Evolutionary conservation across 2,113 vertebrate genomes (phyloP).

Genomic region (Oreochromis aureus): DNA sequence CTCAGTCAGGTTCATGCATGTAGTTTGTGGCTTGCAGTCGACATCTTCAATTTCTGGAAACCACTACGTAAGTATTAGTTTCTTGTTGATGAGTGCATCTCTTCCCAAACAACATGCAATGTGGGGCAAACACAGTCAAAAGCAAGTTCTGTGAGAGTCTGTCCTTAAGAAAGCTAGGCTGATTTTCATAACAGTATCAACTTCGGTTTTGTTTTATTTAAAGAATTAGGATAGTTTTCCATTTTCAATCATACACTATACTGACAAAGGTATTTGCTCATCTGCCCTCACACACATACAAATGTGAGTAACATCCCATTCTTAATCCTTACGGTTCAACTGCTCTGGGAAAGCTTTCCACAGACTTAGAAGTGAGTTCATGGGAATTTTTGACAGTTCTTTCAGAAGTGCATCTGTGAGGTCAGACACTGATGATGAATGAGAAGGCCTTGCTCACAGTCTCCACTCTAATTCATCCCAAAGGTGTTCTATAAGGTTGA

Average conservation of each 20-base stretch:
- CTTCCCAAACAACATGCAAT: slow-evolving; percentile 37
- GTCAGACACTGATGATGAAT: not conserved
- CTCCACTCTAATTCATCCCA: not conserved
- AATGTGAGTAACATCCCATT: not conserved
- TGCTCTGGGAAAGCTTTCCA: not conserved
- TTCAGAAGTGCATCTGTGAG: not conserved
- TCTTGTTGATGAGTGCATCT: slow-evolving; percentile 30
- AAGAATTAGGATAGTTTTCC: not conserved
- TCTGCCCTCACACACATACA: not conserved
- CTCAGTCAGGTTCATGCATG: slow-evolving; percentile 7
- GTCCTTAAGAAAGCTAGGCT: not conserved
- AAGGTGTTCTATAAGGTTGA: not conserved
- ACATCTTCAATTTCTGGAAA: slow-evolving; percentile 36
- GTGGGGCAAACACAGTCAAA: slow-evolving; percentile 24
- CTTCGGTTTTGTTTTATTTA: not conserved
- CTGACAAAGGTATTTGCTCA: not conserved
- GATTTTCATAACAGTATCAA: not conserved
- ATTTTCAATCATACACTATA: not conserved
- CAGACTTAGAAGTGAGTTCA: not conserved
- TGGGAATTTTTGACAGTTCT: not conserved
- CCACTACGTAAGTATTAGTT: slow-evolving; percentile 49
- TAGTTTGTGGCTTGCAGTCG: slow-evolving; percentile 47
- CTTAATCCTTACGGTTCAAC: not conserved
- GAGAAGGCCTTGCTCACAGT: not conserved
- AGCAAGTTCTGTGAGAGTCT: slow-evolving; percentile 10